Evolutionary conservation across 2,797 vertebrate species (phyloP).

Genomic region (Anguilla anguilla): DNA sequence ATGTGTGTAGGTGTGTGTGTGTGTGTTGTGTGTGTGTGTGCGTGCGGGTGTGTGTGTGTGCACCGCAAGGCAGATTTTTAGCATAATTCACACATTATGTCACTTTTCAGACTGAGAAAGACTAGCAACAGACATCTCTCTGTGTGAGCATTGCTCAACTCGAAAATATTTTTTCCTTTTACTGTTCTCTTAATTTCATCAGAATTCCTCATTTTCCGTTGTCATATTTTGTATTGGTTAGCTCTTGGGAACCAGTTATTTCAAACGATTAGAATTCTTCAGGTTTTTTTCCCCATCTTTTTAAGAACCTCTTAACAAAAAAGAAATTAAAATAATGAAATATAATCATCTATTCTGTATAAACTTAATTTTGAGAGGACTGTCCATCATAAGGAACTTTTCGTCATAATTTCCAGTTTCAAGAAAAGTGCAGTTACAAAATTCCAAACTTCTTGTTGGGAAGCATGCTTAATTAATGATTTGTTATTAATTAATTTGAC

Average conservation of each 20-base stretch:
- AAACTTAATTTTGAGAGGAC: neutral
- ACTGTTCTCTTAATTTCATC: neutral
- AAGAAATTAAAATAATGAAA: neutral
- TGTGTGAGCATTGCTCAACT: neutral
- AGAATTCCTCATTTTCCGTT: neutral
- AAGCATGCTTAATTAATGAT: neutral
- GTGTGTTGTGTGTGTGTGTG: neutral
- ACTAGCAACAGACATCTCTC: neutral
- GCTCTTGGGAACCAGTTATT: neutral
- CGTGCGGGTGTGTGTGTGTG: neutral
- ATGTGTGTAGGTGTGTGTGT: neutral
- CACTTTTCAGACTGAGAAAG: neutral
- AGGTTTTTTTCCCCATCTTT: neutral
- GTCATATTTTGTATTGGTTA: neutral
- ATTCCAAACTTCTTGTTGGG: neutral
- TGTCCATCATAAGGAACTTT: neutral
- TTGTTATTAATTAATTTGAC: neutral
- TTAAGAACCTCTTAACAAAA: too few species aligned
- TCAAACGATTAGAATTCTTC: neutral
- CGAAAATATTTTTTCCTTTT: neutral
- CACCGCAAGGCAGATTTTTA: neutral
- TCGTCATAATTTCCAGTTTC: neutral
- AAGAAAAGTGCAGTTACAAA: neutral
- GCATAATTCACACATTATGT: slow-evolving; percentile 10
- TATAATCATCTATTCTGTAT: neutral